A percentile compares a stretch with the other conserved stretches of the same genome.
phyloP scores from a whole-genome alignment of 2,797 vertebrate species.

The Lepus townsendii region DNA sequence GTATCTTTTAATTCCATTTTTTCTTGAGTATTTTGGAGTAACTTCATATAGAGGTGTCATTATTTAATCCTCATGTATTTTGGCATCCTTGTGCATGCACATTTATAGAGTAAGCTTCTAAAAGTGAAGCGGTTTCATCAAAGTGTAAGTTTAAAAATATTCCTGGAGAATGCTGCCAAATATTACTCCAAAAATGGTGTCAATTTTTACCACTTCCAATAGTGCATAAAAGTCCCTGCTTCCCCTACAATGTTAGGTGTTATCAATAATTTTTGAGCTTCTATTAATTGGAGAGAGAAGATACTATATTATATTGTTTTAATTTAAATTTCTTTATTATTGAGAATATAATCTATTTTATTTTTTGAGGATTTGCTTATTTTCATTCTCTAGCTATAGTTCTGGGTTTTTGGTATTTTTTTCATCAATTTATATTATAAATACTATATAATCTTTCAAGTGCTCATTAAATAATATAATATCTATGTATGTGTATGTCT shows the following conservation, averaged over 20 bases:
- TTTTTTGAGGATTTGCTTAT: constrained; percentile 1
- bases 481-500: background rate
- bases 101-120: background rate
- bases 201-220: background rate
- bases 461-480: background rate
- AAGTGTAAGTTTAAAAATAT: background rate
- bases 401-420: constrained; percentile 30
- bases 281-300: background rate
- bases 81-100: background rate
- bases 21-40: no score
- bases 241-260: background rate
- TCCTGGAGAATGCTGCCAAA: background rate
- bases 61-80: background rate
- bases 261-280: background rate
- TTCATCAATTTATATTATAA: background rate
- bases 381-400: constrained; percentile 4
- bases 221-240: background rate
- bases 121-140: background rate
- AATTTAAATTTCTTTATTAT: constrained; percentile 7
- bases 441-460: background rate
- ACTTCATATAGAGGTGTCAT: background rate
- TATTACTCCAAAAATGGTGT: background rate
- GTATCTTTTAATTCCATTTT: no score
- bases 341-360: constrained; percentile 21
- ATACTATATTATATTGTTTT: background rate